Base-by-base conservation (phyloP, 2,888 invertebrate genomes). In the Sinopyrophorus schimmeli region DNA sequence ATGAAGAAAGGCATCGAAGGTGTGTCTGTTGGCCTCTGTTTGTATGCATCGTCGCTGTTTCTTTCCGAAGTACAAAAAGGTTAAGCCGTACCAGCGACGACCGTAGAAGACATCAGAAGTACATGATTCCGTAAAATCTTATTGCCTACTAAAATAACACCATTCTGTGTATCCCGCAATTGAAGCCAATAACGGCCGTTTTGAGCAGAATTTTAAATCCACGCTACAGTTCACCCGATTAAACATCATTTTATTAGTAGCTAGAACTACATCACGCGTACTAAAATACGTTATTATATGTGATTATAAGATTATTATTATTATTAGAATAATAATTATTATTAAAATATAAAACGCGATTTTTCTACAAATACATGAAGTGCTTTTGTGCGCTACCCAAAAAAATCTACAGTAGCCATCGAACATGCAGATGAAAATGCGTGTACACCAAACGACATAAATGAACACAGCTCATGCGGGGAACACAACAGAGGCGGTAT, bases 321-420 rank as follows among this genome's bases (percentile, higher is more conserved):
- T 34, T 47, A 43, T 41, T 41, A 41, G 30, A 18, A 24, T 24
- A 27, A 26, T 38, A 27, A 38, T 38, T 37, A 23, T 20, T 35
- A 70, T 68, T 71, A 71, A 71, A 71, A 71, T 71, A 71, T 70
- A 71, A 71, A 70, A 71, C 67, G 69, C 69, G 70, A 67, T 64
- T 68, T 62, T 56, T 39, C 59, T 60, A 58, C 59, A 53, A 42
- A 59, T 63, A 53, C 57, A 56, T 50, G 58, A 64, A 65, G 71
- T 70, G 70, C 70, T 66, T n/a, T 71, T 64, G 68, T 69, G 68
- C 68, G 68, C 67, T 69, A 68, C 58, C 56, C 37, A 64, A 67
- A 62, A n/a, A n/a, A 47, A 34, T 58, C 69, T 69, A 71, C 70
- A 68, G 69, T 71, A 72, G 69, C 64, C 68, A 69, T 67, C 65